Evolutionary conservation across 2,797 vertebrate species (phyloP).

Genomic region (Remorina albescens): DNA sequence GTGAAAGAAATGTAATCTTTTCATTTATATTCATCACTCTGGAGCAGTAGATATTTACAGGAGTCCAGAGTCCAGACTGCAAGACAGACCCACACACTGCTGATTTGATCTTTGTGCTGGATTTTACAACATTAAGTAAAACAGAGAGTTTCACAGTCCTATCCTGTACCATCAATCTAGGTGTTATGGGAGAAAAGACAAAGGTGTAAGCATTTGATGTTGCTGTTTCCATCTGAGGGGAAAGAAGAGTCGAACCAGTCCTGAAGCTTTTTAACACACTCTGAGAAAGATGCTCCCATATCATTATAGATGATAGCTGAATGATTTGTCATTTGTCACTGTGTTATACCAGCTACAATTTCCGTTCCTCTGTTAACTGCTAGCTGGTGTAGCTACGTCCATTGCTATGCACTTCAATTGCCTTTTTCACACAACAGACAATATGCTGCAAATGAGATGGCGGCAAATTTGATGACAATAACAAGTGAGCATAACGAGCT

Average conservation of each 20-base stretch:
- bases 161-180: neutral
- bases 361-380: conserved; percentile 1
- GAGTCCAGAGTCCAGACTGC: neutral
- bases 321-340: neutral
- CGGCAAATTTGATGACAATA: conserved; percentile 63
- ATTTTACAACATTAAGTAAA: neutral
- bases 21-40: neutral
- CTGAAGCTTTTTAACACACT: neutral
- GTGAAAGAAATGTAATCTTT: no score
- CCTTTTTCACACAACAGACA: conserved; percentile 33
- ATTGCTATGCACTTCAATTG: conserved; percentile 48
- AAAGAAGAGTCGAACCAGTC: no score
- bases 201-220: no score
- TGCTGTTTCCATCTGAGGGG: no score
- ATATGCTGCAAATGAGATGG: conserved; percentile 41
- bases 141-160: no score
- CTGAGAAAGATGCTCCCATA: neutral
- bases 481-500: conserved; percentile 66
- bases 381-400: conserved; percentile 42
- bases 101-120: neutral
- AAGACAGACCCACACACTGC: neutral
- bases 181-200: neutral
- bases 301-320: conserved; percentile 1
- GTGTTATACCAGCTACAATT: neutral
- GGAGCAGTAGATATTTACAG: neutral